These are phyloP conservation scores for Panagrolaimus sp. DNA, from an alignment of 1,140 invertebrate genomes.

Conservation along the genomic window DNA sequence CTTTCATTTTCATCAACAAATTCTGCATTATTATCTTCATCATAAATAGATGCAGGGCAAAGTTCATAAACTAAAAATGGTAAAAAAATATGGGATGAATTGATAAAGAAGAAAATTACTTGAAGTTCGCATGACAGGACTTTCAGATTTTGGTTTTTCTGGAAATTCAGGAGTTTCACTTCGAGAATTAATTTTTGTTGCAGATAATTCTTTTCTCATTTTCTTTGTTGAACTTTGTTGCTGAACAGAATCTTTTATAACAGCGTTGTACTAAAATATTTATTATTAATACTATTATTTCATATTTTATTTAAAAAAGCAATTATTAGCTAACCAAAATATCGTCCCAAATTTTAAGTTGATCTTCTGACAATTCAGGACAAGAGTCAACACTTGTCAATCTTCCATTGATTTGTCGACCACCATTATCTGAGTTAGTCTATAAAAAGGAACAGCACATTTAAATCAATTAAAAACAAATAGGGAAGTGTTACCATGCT, in stretches of 20 bases:
- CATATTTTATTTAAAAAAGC: neutral
- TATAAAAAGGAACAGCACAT: neutral
- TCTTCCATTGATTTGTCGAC: neutral
- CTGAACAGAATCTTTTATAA: conserved; percentile 14
- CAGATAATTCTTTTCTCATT: neutral
- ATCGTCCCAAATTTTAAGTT: conserved; percentile 19
- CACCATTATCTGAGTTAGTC: neutral
- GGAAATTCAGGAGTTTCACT: neutral
- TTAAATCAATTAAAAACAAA: conserved; percentile 6
- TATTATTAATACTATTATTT: neutral
- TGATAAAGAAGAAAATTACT: neutral
- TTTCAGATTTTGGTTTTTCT: neutral
- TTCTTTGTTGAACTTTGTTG: neutral
- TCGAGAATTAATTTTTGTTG: conserved; percentile 1
- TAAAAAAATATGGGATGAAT: neutral
- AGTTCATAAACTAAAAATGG: conserved; percentile 19
- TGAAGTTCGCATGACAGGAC: neutral
- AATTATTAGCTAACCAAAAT: conserved; percentile 6
- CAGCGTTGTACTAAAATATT: conserved; percentile 14
- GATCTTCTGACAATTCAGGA: conserved; percentile 17
- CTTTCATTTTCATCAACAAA: conserved; percentile 11
- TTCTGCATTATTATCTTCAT: conserved; percentile 18
- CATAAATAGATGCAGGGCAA: conserved; percentile 19
- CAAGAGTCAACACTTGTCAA: conserved; percentile 9
- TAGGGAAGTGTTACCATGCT: conserved; percentile 4